Conservation (phyloP, 2,113 vertebrate species). For the Eolophus roseicapilla region DNA sequence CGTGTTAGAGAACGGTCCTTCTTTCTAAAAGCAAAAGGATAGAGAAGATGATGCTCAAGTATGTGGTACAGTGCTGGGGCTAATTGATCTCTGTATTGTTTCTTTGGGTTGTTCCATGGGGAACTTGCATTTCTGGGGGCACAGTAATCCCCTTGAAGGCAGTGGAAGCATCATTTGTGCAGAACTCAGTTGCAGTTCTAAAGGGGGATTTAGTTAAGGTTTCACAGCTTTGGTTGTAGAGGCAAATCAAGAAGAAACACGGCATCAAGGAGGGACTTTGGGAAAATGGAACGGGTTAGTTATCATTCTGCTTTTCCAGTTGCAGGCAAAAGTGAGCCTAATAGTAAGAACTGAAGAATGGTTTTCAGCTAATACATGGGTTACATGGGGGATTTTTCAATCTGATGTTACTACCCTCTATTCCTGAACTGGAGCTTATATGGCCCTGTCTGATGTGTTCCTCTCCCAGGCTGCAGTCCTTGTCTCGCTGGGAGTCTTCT, state of each 20-base stretch:
- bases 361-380: not conserved
- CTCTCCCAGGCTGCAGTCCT: slow-evolving; percentile 62
- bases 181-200: not conserved
- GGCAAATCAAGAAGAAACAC: not conserved
- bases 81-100: not conserved
- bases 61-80: not conserved
- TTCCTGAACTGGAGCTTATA: not conserved
- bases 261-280: not conserved
- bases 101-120: not conserved
- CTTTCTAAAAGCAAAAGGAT: not conserved
- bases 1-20: not conserved
- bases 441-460: not conserved
- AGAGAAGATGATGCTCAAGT: not conserved
- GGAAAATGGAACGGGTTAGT: no score
- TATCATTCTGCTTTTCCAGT: not conserved
- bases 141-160: not conserved
- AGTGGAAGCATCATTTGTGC: not conserved
- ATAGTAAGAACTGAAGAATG: not conserved
- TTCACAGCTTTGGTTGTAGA: not conserved
- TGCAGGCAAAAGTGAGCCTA: not conserved
- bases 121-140: not conserved
- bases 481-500: slow-evolving; percentile 49
- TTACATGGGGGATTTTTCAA: not conserved
- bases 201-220: not conserved
- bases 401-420: not conserved